Evolutionary conservation across 2,113 vertebrate genomes (phyloP), one percentile per base, ranked within the genome.

Genomic region (Onychostruthus taczanowskii): DNA sequence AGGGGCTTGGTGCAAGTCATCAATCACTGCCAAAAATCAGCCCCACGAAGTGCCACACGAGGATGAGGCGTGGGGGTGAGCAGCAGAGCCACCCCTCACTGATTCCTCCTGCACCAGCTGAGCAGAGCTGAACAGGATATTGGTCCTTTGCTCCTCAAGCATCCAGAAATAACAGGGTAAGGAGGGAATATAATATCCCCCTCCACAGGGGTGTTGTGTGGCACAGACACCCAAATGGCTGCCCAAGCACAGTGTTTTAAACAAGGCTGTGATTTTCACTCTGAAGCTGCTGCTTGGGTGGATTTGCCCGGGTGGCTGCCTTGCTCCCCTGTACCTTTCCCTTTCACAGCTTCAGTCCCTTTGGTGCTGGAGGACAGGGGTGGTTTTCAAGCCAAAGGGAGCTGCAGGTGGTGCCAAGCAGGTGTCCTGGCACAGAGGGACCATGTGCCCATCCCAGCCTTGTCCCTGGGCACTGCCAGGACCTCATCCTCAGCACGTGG

Each of bases 161-260:
- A 92, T 90, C 86, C 94, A 94, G 80, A 84, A 95, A 92, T 94
- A 89, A 62, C 91, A 93, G 93, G 86, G 64, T 49, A 63, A 84
- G 56, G 87, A 92, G 76, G 7, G 52, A 94, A 87, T 49, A 1
- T 58, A 89, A 94, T 59, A 92, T 93, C 75, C 31, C 44, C 2
- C 81, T 78, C 58, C 85, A 7, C 16, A 13, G 93, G 92, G 82
- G 68, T 10, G 2, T n/a, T 21, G 33, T 61, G 58, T n/a, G 52
- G 77, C 20, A 1, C 75, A 47, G 46, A 26, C 26, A 58, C 75
- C 82, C 78, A 5, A 17, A 58, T 1, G 23, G 22, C 58, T 79
- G 75, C 5, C 28, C 62, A 50, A 92, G 93, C 87, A 44, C 16
- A 37, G 88, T 23, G 80, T 59, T 87, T 96, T 49, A 13, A 84